These are phyloP conservation scores for Campoplex capitator DNA, from an alignment of 2,888 invertebrate species.

Conservation along the genomic window DNA sequence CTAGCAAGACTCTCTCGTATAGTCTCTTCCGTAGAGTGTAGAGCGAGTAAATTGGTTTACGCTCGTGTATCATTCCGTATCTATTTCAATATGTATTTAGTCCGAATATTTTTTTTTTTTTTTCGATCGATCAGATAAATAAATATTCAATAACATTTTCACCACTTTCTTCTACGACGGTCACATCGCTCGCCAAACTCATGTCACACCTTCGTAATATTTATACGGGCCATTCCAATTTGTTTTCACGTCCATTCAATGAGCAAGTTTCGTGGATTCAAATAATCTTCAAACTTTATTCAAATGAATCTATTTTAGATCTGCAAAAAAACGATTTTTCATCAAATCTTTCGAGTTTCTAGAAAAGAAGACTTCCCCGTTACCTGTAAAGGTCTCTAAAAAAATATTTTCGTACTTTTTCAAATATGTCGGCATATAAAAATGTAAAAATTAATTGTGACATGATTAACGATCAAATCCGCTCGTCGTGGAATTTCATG, in stretches of 20 bases:
- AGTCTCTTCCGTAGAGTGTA: constrained; percentile 55
- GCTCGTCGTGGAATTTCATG: constrained; percentile 1
- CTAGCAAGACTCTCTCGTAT: constrained; percentile 56
- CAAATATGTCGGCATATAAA: neutral
- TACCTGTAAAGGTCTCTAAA: no score
- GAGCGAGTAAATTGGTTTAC: constrained; percentile 25
- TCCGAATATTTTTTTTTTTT: neutral
- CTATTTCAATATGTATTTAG: neutral
- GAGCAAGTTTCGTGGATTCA: neutral
- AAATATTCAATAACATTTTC: constrained; percentile 13
- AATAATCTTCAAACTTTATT: neutral
- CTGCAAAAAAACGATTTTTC: no score
- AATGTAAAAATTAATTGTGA: neutral
- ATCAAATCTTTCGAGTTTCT: no score
- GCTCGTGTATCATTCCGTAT: neutral
- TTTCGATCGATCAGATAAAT: neutral
- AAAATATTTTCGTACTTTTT: neutral
- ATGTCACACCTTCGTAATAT: neutral
- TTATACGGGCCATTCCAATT: constrained; percentile 4
- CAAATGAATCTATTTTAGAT: no score
- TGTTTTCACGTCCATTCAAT: neutral
- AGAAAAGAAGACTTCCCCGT: no score
- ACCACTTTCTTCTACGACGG: constrained; percentile 11
- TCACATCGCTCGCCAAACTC: constrained; percentile 76
- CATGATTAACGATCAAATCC: neutral